These are phyloP conservation scores for Climacteris rufus DNA, from an alignment of 2,113 vertebrate species.

Conservation along the genomic window DNA sequence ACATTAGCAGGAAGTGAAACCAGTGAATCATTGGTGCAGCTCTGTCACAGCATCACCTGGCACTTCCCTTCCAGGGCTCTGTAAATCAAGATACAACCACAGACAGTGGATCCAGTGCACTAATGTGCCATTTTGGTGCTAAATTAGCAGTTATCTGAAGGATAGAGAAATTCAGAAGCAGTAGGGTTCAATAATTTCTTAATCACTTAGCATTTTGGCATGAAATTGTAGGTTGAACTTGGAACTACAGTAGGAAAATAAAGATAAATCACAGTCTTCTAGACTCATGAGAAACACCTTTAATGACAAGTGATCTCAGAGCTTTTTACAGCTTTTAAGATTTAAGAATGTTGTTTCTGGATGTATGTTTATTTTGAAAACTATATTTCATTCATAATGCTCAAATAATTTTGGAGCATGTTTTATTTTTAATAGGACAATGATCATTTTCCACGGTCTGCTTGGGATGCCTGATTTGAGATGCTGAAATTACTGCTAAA, in stretches of 20 bases:
- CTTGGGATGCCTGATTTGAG: background rate
- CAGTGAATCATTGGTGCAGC: background rate
- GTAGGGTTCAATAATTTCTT: background rate
- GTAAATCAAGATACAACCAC: background rate
- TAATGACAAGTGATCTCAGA: background rate
- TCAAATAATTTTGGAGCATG: background rate
- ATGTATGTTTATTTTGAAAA: background rate
- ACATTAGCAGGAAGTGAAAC: background rate
- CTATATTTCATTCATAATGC: background rate
- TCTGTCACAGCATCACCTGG: background rate
- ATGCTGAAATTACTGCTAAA: slow-evolving; percentile 1
- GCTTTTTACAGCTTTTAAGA: background rate
- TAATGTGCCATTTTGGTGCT: background rate
- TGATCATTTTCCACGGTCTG: slow-evolving; percentile 3
- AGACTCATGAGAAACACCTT: background rate
- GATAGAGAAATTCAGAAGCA: background rate
- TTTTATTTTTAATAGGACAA: slow-evolving; percentile 28
- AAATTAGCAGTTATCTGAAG: background rate
- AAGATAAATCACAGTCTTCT: background rate
- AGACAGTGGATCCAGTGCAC: background rate
- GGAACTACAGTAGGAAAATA: background rate
- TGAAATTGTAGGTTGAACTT: background rate
- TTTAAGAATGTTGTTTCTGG: background rate
- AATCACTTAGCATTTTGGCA: slow-evolving; percentile 18
- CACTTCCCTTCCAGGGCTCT: background rate